Base-by-base conservation (phyloP, 2,888 invertebrate genomes). In the Eremobia ochroleuca region DNA sequence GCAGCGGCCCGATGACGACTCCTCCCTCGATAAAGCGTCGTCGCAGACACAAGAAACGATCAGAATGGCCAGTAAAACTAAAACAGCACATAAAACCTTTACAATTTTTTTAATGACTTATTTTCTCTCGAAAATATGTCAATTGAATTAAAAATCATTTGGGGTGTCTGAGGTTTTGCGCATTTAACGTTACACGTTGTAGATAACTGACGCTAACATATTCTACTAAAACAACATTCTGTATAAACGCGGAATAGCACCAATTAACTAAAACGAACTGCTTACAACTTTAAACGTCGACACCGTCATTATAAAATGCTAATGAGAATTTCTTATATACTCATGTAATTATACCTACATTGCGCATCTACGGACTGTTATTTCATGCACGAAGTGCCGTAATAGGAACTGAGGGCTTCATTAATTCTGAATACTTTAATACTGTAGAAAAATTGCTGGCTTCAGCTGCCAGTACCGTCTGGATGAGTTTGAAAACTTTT, bases 261-360 rank as follows among this genome's bases (percentile, higher is more conserved):
- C 73, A 73, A 85, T 73, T 74, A 64, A 61, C n/a, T 21, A 68
- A 69, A 77, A 76, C 64, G 68, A 81, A 73, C 34, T 65, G 73
- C 61, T 77, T 68, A 77, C 67, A 74, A 71, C n/a, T 70, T 64
- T 15, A 61, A 76, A 79, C 80, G 64, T 67, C 73, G 49, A 74
- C 68, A 49, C 68, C 73, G 21, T 66, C 71, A 66, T 71, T 81
- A 81, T 74, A 72, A 69, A 81, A 85, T 77, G 59, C 64, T 76
- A 84, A 82, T 82, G 34, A 69, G 76, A 75, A 76, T 72, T 84
- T 79, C 61, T 69, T 80, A 80, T 80, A 80, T 46, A 52, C 62
- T 62, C 52, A 9, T 28, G 61, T 84, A 82, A 79, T 83, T 82
- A 72, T 55, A 62, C n/a, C n/a, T n/a, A n/a, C 69, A 74, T 77